Conservation (phyloP, 1,140 invertebrate species). For the Drosophila teissieri region DNA sequence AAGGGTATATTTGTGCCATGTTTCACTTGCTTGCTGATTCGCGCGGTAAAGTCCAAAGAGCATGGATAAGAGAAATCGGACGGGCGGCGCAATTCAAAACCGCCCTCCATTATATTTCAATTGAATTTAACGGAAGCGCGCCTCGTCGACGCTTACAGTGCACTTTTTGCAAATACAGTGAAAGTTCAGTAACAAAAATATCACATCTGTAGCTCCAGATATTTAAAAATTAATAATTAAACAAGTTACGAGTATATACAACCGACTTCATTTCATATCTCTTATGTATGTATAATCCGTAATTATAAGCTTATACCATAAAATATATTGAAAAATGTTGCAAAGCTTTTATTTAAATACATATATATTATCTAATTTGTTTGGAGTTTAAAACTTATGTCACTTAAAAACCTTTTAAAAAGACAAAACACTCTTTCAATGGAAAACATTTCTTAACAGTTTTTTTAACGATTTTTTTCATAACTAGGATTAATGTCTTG, state of each 20-base stretch:
- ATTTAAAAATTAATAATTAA: too few relatives aligned
- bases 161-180: conserved; percentile 16
- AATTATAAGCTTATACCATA: too few relatives aligned
- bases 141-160: conserved; percentile 31
- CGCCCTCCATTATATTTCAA: conserved; percentile 78
- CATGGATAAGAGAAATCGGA: conserved; percentile 13
- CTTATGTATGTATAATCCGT: too few relatives aligned
- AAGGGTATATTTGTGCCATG: conserved; percentile 7
- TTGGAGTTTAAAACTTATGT: not conserved
- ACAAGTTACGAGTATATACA: too few relatives aligned
- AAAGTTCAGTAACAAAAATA: not conserved
- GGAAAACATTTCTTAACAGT: not conserved
- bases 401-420: not conserved
- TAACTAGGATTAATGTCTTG: not conserved
- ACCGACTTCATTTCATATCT: too few relatives aligned
- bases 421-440: not conserved
- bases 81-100: conserved; percentile 68
- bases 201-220: too few relatives aligned
- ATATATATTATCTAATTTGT: not conserved
- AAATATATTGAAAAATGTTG: too few relatives aligned
- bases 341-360: not conserved
- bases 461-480: not conserved
- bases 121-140: conserved; percentile 72
- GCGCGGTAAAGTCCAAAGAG: conserved; percentile 23
- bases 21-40: conserved; percentile 24